These are phyloP conservation scores for Myripristis murdjan DNA, from an alignment of 2,797 vertebrate genomes.

Conservation along the genomic window DNA sequence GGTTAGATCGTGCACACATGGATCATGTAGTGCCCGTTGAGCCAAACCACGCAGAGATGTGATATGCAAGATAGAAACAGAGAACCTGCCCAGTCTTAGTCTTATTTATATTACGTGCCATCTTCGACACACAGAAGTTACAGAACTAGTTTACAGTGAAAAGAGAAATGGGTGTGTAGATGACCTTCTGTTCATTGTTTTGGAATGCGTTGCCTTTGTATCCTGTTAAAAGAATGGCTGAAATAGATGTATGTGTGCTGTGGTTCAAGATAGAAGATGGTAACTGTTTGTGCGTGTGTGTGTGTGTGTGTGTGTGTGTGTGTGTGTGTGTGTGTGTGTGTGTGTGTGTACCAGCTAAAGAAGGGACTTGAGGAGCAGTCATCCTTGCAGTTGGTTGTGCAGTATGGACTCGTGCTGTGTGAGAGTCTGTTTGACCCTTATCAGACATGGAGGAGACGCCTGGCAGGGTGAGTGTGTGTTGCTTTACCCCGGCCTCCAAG, in stretches of 20 bases:
- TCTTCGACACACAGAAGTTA: constrained; percentile 41
- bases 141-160: constrained; percentile 67
- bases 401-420: constrained; percentile 91
- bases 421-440: constrained; percentile 97
- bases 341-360: constrained; percentile 85
- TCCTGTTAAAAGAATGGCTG: constrained; percentile 11
- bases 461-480: constrained; percentile 89
- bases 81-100: constrained; percentile 16
- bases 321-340: constrained; percentile 40
- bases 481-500: constrained; percentile 11
- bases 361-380: constrained; percentile 64
- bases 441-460: constrained; percentile 94
- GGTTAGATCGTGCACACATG: constrained; percentile 17
- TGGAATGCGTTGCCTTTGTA: constrained; percentile 47
- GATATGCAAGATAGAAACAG: constrained; percentile 1
- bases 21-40: constrained; percentile 12
- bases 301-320: constrained; percentile 20
- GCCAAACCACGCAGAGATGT: too few relatives aligned
- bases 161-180: constrained; percentile 52
- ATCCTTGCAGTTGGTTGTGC: constrained; percentile 85
- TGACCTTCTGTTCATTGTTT: constrained; percentile 38
- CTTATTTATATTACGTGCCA: constrained; percentile 28
- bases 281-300: not conserved
- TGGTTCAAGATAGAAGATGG: constrained; percentile 13
- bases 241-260: constrained; percentile 12